Conservation (phyloP, 2,797 vertebrate genomes). For the Toxotes lorentzi region DNA sequence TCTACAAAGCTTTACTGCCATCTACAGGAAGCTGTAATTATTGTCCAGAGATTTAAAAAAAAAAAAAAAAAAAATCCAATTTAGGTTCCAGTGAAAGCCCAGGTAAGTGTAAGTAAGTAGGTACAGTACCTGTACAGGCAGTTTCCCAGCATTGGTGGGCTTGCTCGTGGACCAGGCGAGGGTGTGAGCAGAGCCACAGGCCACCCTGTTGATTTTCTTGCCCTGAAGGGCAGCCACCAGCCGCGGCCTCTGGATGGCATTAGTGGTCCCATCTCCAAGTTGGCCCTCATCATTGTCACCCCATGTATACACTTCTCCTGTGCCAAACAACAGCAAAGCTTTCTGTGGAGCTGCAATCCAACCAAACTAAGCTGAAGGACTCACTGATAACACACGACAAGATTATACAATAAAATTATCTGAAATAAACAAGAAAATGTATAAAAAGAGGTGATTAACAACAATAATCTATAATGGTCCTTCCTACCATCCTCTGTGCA, state of each 20-base stretch:
- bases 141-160: constrained; percentile 97
- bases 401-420: background rate
- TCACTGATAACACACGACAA: background rate
- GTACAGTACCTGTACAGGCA: constrained; percentile 92
- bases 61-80: background rate
- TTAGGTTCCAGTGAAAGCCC: background rate
- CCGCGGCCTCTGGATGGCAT: constrained; percentile 98
- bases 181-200: constrained; percentile 98
- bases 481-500: constrained; percentile 97
- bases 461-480: background rate
- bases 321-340: constrained; percentile 55
- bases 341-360: constrained; percentile 22
- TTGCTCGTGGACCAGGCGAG: constrained; percentile 99
- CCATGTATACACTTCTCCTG: constrained; percentile 99
- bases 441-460: background rate
- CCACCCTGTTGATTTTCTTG: constrained; percentile 98
- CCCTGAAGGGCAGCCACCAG: constrained; percentile 97
- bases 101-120: background rate
- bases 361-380: background rate
- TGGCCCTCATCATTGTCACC: constrained; percentile 99
- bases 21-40: constrained; percentile 53
- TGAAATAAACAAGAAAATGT: background rate
- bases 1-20: constrained; percentile 56
- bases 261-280: constrained; percentile 97
- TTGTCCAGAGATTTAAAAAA: background rate